Evolutionary conservation across 2,888 invertebrate species (phyloP).

Genomic region (Athripsodes cinereus): DNA sequence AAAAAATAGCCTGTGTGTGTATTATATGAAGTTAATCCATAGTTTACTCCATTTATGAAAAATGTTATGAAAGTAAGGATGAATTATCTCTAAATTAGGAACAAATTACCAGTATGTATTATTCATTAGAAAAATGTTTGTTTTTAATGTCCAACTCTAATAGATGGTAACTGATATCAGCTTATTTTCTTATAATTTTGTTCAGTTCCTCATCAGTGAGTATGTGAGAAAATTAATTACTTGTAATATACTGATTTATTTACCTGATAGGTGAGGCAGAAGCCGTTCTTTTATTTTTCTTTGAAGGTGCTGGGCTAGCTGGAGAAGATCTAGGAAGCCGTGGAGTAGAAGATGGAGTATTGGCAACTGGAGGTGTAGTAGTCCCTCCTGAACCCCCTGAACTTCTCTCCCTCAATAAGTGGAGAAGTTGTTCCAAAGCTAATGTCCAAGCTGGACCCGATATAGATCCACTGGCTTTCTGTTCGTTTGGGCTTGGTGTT

Average conservation of each 20-base stretch:
- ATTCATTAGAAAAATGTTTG: too few relatives aligned
- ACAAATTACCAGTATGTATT: too few relatives aligned
- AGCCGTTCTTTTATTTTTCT: constrained; percentile 68
- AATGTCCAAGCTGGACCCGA: constrained; percentile 46
- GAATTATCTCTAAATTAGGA: too few relatives aligned
- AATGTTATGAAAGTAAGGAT: too few relatives aligned
- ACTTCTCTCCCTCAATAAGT: constrained; percentile 42
- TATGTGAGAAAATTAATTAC: too few relatives aligned
- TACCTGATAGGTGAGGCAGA: constrained; percentile 73
- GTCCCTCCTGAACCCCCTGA: constrained; percentile 10
- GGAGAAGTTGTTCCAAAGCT: constrained; percentile 53
- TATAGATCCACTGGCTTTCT: constrained; percentile 33
- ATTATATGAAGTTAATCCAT: too few relatives aligned
- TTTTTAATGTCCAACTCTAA: too few relatives aligned
- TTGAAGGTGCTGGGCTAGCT: constrained; percentile 64
- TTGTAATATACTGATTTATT: not conserved
- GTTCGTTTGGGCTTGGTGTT: constrained; percentile 26
- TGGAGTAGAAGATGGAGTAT: constrained; percentile 46
- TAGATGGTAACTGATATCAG: too few relatives aligned
- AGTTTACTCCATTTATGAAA: too few relatives aligned
- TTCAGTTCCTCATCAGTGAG: too few relatives aligned
- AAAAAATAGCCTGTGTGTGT: too few relatives aligned
- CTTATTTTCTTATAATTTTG: too few relatives aligned
- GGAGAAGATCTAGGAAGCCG: constrained; percentile 73
- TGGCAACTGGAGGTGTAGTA: constrained; percentile 15